Conservation (phyloP, 2,888 invertebrate species). For the Chrysina gloriosa region DNA sequence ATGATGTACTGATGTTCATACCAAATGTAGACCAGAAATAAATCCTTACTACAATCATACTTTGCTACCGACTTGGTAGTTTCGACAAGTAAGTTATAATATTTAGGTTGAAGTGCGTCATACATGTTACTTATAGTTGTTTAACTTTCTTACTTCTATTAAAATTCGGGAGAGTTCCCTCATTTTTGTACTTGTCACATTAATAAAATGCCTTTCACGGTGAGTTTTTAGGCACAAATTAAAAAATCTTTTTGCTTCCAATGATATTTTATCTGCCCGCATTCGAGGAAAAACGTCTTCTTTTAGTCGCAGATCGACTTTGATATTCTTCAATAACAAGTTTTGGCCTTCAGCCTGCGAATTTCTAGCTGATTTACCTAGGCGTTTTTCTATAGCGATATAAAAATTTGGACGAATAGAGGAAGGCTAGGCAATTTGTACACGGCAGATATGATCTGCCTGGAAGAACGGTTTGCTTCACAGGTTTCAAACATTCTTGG, state of each 20-base stretch:
- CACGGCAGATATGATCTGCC: slow-evolving; percentile 7
- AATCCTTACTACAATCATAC: slow-evolving; percentile 36
- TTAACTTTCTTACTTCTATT: slow-evolving; percentile 39
- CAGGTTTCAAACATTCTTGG: slow-evolving; percentile 5
- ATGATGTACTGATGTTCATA: slow-evolving; percentile 38
- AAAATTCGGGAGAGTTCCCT: slow-evolving; percentile 45
- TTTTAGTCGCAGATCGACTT: background rate
- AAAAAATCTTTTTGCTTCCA: background rate
- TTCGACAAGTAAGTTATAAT: slow-evolving; percentile 42
- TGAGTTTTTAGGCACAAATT: slow-evolving; percentile 15
- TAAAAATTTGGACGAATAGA: slow-evolving; percentile 27
- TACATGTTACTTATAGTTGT: slow-evolving; percentile 35
- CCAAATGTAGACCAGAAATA: slow-evolving; percentile 41
- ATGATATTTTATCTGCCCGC: slow-evolving; percentile 33
- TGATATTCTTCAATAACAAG: background rate
- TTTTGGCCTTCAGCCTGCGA: background rate
- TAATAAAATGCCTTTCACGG: slow-evolving; percentile 46
- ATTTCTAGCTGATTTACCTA: background rate
- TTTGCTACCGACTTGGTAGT: slow-evolving; percentile 40
- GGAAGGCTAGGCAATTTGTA: slow-evolving; percentile 22
- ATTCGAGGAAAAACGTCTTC: slow-evolving; percentile 25
- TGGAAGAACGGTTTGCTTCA: background rate
- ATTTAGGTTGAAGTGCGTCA: slow-evolving; percentile 36
- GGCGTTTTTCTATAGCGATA: slow-evolving; percentile 18
- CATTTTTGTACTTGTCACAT: slow-evolving; percentile 47